Conservation (phyloP, 2,797 vertebrate genomes). For the Helicolenus hilgendorfi region DNA sequence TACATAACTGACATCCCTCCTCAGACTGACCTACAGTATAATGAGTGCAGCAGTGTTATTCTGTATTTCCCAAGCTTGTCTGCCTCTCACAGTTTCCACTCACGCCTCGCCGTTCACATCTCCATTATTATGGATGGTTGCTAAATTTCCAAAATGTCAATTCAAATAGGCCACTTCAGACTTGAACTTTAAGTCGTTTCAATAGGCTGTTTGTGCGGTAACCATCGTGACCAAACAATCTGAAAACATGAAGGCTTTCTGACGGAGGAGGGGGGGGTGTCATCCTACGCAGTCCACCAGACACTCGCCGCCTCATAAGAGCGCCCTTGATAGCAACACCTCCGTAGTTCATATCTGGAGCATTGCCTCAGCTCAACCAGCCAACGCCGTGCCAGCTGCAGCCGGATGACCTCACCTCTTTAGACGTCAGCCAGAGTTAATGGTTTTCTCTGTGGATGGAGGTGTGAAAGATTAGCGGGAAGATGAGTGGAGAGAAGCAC, state of each 20-base stretch:
- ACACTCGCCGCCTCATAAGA: constrained; percentile 67
- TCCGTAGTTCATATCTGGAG: constrained; percentile 75
- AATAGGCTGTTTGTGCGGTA: constrained; percentile 71
- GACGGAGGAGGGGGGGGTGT: neutral
- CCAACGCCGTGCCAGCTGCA: constrained; percentile 69
- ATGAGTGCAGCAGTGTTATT: neutral
- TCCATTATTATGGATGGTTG: constrained; percentile 11
- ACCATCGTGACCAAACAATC: constrained; percentile 76
- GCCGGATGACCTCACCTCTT: constrained; percentile 74
- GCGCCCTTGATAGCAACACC: constrained; percentile 66
- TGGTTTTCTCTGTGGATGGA: constrained; percentile 10
- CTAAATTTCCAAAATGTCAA: constrained; percentile 63
- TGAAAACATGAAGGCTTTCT: constrained; percentile 43
- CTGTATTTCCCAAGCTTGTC: constrained; percentile 5
- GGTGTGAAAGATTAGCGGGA: constrained; percentile 21
- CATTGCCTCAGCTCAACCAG: constrained; percentile 64
- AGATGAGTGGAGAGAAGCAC: neutral
- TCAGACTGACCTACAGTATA: constrained; percentile 6
- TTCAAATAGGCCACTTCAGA: constrained; percentile 33
- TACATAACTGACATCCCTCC: neutral
- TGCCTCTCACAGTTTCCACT: constrained; percentile 63
- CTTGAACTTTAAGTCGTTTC: constrained; percentile 49
- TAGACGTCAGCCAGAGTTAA: constrained; percentile 37
- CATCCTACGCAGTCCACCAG: constrained; percentile 70
- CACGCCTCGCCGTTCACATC: constrained; percentile 3